A percentile compares a stretch with the other conserved stretches of the same genome.
Conservation (phyloP, 2,797 vertebrate species). For the Myotis pilosus region DNA sequence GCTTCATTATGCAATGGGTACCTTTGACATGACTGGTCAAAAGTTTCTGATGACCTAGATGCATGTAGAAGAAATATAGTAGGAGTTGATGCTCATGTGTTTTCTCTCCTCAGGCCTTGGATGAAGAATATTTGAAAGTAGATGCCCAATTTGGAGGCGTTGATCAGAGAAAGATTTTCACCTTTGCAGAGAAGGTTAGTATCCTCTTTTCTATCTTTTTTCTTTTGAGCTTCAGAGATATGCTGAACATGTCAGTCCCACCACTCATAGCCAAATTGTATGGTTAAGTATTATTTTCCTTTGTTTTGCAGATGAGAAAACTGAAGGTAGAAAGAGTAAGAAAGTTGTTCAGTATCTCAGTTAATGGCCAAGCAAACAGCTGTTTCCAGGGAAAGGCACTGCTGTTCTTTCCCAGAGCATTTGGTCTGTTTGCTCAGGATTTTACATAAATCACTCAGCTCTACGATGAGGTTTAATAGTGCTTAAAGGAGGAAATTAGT, state of each 20-base stretch:
- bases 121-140: slow-evolving; percentile 97
- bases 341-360: neutral
- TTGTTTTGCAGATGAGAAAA: neutral
- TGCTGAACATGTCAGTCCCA: neutral
- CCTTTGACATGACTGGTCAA: neutral
- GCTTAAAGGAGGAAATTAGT: neutral
- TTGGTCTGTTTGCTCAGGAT: neutral
- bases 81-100: neutral
- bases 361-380: neutral
- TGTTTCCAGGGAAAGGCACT: neutral
- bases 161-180: slow-evolving; percentile 99
- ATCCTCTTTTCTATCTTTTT: neutral
- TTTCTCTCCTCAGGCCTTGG: slow-evolving; percentile 90
- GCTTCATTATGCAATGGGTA: neutral
- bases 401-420: neutral
- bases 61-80: neutral
- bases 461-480: neutral
- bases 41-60: slow-evolving; percentile 2
- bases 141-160: slow-evolving; percentile 98
- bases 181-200: slow-evolving; percentile 96
- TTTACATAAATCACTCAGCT: neutral
- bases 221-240: neutral
- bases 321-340: neutral
- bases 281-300: neutral
- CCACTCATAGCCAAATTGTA: neutral